These are phyloP conservation scores for Acanthaster planci DNA, from an alignment of 35 echinoderm and acorn worm species.

Conservation along the genomic window DNA sequence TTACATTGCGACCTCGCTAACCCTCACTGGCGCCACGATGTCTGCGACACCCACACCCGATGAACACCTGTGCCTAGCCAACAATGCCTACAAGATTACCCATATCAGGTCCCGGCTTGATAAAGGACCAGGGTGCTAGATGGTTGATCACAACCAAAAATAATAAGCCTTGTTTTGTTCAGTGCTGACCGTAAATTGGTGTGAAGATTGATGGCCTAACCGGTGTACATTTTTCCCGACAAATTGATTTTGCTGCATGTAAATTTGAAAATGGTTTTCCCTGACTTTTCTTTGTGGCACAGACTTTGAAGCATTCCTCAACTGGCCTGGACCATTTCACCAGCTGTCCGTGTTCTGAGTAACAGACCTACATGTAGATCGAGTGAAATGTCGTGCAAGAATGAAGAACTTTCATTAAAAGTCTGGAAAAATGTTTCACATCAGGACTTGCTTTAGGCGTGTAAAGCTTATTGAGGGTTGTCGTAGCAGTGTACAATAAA, in stretches of 20 bases:
- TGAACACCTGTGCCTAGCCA: constrained; percentile 24
- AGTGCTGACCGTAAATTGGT: constrained; percentile 1
- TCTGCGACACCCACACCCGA: not conserved
- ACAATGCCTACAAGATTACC: constrained; percentile 12
- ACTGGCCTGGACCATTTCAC: too few species aligned
- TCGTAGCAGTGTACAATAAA: too few species aligned
- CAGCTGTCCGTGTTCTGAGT: too few species aligned
- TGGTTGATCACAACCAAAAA: constrained; percentile 13
- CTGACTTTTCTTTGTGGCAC: not conserved
- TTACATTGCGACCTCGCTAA: constrained; percentile 3
- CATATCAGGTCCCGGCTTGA: not conserved
- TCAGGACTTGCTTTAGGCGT: too few species aligned
- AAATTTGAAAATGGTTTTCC: not conserved
- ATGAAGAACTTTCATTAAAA: too few species aligned
- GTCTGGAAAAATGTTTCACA: too few species aligned
- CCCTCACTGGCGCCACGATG: not conserved
- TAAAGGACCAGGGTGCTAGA: constrained; percentile 19
- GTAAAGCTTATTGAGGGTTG: too few species aligned
- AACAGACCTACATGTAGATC: too few species aligned
- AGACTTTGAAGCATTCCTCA: too few species aligned
- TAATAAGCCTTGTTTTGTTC: not conserved
- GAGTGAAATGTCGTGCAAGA: too few species aligned
- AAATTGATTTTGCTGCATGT: constrained; percentile 16
- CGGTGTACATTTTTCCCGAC: not conserved
- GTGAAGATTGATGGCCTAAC: constrained; percentile 21